Evolutionary conservation across 2,888 invertebrate species (phyloP).

Genomic region (Hydrotaea diabolus): DNA sequence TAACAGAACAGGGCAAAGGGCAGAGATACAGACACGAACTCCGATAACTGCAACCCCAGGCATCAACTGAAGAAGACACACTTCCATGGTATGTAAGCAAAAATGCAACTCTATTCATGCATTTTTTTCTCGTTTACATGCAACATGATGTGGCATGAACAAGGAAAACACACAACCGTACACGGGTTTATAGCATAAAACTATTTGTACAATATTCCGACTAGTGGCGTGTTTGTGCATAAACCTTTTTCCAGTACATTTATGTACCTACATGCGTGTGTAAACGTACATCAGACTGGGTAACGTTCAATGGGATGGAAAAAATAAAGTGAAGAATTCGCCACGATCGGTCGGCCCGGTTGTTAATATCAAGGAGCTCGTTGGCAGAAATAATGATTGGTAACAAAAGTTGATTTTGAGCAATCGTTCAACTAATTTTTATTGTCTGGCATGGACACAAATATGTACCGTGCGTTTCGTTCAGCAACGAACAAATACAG

Average conservation of each 20-base stretch:
- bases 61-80: slow-evolving; percentile 7
- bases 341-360: too few relatives aligned
- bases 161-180: not conserved
- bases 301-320: not conserved
- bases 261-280: not conserved
- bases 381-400: too few relatives aligned
- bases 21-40: not conserved
- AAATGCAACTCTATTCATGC: not conserved
- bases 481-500: too few relatives aligned
- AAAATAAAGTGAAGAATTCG: not conserved
- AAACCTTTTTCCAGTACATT: not conserved
- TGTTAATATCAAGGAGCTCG: too few relatives aligned
- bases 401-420: too few relatives aligned
- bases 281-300: not conserved
- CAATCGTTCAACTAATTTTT: too few relatives aligned
- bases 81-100: slow-evolving; percentile 41
- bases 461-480: too few relatives aligned
- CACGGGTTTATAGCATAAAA: not conserved
- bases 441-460: too few relatives aligned
- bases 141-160: slow-evolving; percentile 40
- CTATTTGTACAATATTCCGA: slow-evolving; percentile 6
- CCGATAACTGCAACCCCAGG: not conserved
- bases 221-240: slow-evolving; percentile 35
- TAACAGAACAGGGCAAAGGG: not conserved
- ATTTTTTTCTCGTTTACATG: slow-evolving; percentile 15